Evolutionary conservation across 2,888 invertebrate genomes (phyloP).

Genomic region (Coelopa pilipes): DNA sequence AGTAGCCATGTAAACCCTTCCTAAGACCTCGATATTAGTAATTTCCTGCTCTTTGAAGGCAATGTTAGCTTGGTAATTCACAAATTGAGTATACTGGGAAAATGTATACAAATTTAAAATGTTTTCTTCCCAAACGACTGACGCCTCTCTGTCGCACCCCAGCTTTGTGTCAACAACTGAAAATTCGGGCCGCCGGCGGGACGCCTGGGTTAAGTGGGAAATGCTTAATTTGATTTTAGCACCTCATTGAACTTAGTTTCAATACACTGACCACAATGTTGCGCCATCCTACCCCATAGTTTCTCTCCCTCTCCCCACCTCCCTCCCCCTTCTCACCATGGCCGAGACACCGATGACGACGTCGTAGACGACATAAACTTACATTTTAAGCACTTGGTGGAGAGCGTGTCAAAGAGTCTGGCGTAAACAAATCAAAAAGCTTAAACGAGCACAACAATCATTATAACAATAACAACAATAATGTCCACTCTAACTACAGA

Average conservation of each 20-base stretch:
- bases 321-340: neutral
- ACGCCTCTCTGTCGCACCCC: neutral
- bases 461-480: constrained; percentile 7
- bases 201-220: constrained; percentile 21
- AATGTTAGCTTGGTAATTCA: no score
- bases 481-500: neutral
- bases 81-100: no score
- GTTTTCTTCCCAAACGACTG: no score
- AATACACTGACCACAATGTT: neutral
- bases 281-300: neutral
- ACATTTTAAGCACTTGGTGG: constrained; percentile 1
- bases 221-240: constrained; percentile 34
- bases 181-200: no score
- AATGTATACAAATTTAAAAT: no score
- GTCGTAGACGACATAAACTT: no score
- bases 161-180: neutral
- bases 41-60: no score
- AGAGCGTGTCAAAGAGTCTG: neutral
- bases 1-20: no score
- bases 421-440: constrained; percentile 14
- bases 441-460: neutral
- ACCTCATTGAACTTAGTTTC: constrained; percentile 30
- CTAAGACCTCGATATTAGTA: no score
- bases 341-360: no score
- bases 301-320: neutral